These are phyloP conservation scores for Varanus komodoensis DNA, from an alignment of 2,113 vertebrate species.

Conservation along the genomic window DNA sequence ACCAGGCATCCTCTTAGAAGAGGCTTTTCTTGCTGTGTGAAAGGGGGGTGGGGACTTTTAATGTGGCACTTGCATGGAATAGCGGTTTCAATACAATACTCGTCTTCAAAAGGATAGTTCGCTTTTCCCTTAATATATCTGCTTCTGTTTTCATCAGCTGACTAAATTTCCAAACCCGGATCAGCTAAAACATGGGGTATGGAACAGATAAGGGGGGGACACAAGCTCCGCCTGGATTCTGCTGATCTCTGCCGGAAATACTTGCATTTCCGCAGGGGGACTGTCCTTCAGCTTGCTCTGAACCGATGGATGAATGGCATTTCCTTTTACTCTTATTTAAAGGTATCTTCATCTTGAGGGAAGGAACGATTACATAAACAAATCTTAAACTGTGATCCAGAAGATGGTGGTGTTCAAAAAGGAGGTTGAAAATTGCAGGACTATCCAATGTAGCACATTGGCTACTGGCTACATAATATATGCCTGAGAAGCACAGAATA, in stretches of 20 bases:
- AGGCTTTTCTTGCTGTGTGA: no score
- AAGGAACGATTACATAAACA: not conserved
- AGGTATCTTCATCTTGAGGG: no score
- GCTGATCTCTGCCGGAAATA: not conserved
- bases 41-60: no score
- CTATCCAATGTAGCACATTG: constrained; percentile 38
- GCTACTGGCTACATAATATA: constrained; percentile 47
- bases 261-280: not conserved
- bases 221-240: not conserved
- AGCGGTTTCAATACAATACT: no score
- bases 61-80: no score
- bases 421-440: constrained; percentile 7
- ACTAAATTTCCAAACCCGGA: not conserved
- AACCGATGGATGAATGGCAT: not conserved
- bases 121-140: not conserved
- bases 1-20: no score
- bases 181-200: no score
- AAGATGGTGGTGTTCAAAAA: accelerated
- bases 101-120: no score
- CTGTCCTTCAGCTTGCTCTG: not conserved
- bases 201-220: not conserved
- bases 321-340: not conserved
- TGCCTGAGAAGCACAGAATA: constrained; percentile 54
- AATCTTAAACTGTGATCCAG: constrained; percentile 23
- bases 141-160: not conserved